A percentile compares a stretch with the other conserved stretches of the same genome.
Conservation (phyloP, 2,888 invertebrate species). For the Melanotus villosus region DNA sequence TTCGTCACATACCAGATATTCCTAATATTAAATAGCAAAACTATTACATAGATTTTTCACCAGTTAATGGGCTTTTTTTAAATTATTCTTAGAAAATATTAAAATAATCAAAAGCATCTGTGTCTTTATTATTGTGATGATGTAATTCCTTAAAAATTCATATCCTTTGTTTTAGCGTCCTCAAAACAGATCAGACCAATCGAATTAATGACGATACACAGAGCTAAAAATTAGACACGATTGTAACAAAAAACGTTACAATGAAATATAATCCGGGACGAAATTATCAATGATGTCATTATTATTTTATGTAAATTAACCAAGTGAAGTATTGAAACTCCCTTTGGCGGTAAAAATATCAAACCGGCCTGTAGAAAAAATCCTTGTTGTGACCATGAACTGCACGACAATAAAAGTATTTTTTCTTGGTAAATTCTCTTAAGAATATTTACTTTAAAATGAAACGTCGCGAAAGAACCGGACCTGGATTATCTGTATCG, state of each 20-base stretch:
- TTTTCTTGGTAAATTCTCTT: background rate
- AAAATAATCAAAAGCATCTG: too few relatives aligned
- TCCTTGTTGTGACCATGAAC: background rate
- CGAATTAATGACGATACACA: too few relatives aligned
- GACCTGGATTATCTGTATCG: conserved; percentile 1
- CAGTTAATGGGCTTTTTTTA: too few relatives aligned
- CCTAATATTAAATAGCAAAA: too few relatives aligned
- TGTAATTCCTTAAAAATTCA: too few relatives aligned
- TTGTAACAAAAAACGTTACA: background rate
- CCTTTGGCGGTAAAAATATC: background rate
- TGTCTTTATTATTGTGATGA: too few relatives aligned
- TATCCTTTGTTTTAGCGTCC: too few relatives aligned
- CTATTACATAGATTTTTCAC: too few relatives aligned
- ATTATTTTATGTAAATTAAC: background rate
- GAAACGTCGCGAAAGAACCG: background rate
- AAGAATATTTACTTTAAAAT: background rate
- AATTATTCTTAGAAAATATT: too few relatives aligned
- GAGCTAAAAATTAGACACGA: background rate
- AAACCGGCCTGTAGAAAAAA: background rate
- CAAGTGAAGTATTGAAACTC: background rate
- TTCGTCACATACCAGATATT: too few relatives aligned
- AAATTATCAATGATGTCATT: conserved; percentile 1
- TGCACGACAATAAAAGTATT: background rate
- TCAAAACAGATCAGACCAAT: too few relatives aligned
- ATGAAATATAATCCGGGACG: background rate